These are phyloP conservation scores for Metopia argyrocephala DNA, from an alignment of 2,888 invertebrate genomes.

Conservation along the genomic window DNA sequence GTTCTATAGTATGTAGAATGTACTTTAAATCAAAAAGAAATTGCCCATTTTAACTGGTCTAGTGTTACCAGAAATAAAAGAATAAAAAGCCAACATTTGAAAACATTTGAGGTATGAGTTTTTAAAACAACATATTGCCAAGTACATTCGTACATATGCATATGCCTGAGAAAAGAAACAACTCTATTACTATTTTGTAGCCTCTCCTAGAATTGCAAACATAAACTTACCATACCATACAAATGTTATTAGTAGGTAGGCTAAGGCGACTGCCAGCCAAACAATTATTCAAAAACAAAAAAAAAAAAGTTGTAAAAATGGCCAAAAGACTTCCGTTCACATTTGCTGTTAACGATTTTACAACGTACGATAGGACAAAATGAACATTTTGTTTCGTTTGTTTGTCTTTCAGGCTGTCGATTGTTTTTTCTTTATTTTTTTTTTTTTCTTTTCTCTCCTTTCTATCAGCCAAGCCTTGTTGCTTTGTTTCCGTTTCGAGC, in stretches of 20 bases:
- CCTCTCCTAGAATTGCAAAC: neutral
- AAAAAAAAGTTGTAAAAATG: no score
- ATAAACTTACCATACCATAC: no score
- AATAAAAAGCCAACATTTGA: neutral
- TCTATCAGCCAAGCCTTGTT: conserved; percentile 26
- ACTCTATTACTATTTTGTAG: neutral
- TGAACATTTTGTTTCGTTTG: conserved; percentile 14
- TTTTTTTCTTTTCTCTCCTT: neutral
- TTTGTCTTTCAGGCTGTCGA: neutral
- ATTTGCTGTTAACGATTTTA: no score
- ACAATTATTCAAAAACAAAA: conserved; percentile 63
- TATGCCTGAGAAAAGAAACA: neutral
- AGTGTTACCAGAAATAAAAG: neutral
- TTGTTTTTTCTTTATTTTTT: neutral
- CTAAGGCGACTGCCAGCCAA: conserved; percentile 18
- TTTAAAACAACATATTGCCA: neutral
- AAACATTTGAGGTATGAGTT: no score
- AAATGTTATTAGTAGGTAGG: no score
- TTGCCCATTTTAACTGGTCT: neutral
- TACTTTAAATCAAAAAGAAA: neutral
- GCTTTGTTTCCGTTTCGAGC: conserved; percentile 46
- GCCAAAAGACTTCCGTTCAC: conserved; percentile 61
- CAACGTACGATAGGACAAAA: no score
- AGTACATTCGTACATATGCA: neutral
- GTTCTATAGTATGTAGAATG: no score